Evolutionary conservation across 2,888 invertebrate species (phyloP).

Genomic region (Spisula subtruncata): DNA sequence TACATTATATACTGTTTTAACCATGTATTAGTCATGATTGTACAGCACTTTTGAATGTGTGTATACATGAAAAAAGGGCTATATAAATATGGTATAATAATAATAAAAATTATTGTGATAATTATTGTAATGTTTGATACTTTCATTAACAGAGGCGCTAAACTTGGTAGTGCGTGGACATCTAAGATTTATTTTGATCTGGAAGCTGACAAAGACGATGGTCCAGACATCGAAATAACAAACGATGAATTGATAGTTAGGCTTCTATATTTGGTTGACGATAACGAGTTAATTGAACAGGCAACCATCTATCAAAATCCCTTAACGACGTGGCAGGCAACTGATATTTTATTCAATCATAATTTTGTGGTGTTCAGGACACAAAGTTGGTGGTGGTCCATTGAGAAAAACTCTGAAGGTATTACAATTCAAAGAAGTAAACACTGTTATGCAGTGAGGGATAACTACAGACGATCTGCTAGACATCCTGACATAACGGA

Average conservation of each 20-base stretch:
- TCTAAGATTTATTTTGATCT: conserved; percentile 1
- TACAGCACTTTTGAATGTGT: too few relatives aligned
- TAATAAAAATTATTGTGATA: too few relatives aligned
- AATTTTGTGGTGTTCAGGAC: conserved; percentile 41
- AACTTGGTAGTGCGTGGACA: background rate
- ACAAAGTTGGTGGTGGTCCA: conserved; percentile 43
- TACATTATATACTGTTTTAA: too few relatives aligned
- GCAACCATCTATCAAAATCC: conserved; percentile 1
- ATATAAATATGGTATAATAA: too few relatives aligned
- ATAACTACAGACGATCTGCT: too few relatives aligned
- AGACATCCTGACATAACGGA: too few relatives aligned
- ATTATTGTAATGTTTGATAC: too few relatives aligned
- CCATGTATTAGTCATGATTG: too few relatives aligned
- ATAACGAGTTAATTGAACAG: conserved; percentile 4
- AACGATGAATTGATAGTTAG: background rate
- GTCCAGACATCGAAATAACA: background rate
- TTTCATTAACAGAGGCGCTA: background rate
- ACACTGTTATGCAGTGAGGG: too few relatives aligned
- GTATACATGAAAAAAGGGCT: too few relatives aligned
- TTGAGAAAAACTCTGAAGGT: too few relatives aligned
- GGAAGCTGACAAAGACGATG: background rate
- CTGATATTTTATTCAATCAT: conserved; percentile 2
- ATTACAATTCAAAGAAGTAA: too few relatives aligned
- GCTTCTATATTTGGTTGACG: conserved; percentile 14
- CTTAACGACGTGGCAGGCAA: background rate